phyloP scores from a whole-genome alignment of 1,140 invertebrate species.

The Zaprionus africanus region DNA sequence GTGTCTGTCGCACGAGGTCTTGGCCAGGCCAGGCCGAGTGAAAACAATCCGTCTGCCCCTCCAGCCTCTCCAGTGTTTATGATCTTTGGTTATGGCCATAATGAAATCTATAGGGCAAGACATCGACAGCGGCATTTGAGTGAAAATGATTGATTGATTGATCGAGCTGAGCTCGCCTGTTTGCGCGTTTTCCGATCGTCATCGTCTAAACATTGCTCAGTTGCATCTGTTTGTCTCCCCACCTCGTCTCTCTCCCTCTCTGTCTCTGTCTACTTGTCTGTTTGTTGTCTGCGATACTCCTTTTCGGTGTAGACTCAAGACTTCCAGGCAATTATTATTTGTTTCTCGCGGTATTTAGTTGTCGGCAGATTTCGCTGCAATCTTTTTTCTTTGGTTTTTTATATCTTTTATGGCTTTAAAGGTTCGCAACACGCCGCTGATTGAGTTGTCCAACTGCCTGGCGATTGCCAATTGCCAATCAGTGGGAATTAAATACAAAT shows the following conservation, averaged over 20 bases:
- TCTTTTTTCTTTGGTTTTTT: slow-evolving; percentile 50
- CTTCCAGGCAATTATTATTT: slow-evolving; percentile 73
- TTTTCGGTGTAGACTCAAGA: slow-evolving; percentile 70
- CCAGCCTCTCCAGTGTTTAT: slow-evolving; percentile 51
- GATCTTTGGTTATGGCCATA: slow-evolving; percentile 71
- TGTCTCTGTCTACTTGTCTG: neutral
- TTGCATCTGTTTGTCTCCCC: slow-evolving; percentile 14
- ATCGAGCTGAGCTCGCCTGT: slow-evolving; percentile 47
- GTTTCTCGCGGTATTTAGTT: slow-evolving; percentile 53
- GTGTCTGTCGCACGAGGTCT: slow-evolving; percentile 12
- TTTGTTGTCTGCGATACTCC: slow-evolving; percentile 62
- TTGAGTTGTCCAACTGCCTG: slow-evolving; percentile 48
- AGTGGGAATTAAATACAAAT: slow-evolving; percentile 41
- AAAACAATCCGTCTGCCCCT: slow-evolving; percentile 3
- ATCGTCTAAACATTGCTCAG: slow-evolving; percentile 20
- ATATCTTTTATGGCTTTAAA: slow-evolving; percentile 55
- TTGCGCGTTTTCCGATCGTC: slow-evolving; percentile 37
- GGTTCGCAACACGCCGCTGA: slow-evolving; percentile 53
- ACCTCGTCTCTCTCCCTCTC: neutral
- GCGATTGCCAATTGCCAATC: slow-evolving; percentile 49
- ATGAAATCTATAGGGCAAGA: slow-evolving; percentile 78
- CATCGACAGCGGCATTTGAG: slow-evolving; percentile 67
- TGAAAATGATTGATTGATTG: slow-evolving; percentile 82
- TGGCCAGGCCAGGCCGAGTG: slow-evolving; percentile 25
- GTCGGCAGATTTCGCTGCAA: slow-evolving; percentile 72